Evolutionary conservation across 1,140 invertebrate species (phyloP).

Genomic region (Drosophila biarmipes): DNA sequence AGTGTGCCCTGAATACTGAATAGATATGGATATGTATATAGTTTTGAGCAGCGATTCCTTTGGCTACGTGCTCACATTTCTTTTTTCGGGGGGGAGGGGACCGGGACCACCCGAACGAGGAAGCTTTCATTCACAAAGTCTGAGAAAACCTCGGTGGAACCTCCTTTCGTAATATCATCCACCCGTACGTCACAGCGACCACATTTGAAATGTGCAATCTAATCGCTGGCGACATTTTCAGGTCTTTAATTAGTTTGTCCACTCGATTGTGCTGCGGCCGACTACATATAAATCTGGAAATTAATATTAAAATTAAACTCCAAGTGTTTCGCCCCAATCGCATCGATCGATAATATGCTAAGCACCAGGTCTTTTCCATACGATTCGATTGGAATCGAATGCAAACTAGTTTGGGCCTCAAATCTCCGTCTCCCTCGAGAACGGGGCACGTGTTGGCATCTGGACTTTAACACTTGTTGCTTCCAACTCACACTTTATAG

Average conservation of each 20-base stretch:
- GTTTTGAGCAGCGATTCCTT: conserved; percentile 24
- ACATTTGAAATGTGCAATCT: conserved; percentile 54
- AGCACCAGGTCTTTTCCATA: conserved; percentile 16
- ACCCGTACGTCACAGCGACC: conserved; percentile 41
- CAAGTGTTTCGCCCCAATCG: conserved; percentile 25
- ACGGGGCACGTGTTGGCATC: conserved; percentile 50
- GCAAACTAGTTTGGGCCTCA: conserved; percentile 41
- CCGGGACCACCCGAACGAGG: conserved; percentile 46
- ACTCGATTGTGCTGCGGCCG: conserved; percentile 12
- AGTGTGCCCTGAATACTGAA: conserved; percentile 56
- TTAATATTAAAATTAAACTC: conserved; percentile 32
- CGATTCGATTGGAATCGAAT: conserved; percentile 21
- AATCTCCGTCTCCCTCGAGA: conserved; percentile 4
- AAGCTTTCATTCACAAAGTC: conserved; percentile 30
- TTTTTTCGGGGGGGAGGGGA: too few species aligned
- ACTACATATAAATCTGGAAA: conserved; percentile 33
- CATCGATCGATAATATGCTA: conserved; percentile 26
- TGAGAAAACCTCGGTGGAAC: conserved; percentile 7
- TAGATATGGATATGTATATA: conserved; percentile 2
- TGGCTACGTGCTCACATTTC: conserved; percentile 39
- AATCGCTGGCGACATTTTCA: conserved; percentile 51
- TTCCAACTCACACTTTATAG: conserved; percentile 15
- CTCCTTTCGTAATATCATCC: conserved; percentile 42
- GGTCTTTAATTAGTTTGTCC: conserved; percentile 62
- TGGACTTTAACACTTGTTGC: conserved; percentile 61